Evolutionary conservation across 2,888 invertebrate species (phyloP).

Genomic region (Branchipolynoe longqiensis): DNA sequence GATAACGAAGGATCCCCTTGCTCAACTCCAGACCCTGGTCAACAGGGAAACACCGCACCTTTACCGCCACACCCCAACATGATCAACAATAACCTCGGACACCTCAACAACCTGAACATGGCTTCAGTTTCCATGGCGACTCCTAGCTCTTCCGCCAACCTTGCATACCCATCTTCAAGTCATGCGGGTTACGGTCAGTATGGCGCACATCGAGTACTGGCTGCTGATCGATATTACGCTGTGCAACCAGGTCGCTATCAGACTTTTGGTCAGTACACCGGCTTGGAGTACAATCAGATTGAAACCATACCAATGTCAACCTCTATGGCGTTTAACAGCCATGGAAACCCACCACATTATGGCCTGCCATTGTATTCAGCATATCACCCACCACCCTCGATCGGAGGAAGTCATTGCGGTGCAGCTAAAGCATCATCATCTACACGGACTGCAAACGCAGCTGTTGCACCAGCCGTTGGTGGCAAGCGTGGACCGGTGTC

Average conservation of each 20-base stretch:
- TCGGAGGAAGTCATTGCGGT: constrained; percentile 41
- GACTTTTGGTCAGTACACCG: constrained; percentile 38
- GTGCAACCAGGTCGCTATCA: background rate
- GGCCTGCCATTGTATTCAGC: constrained; percentile 21
- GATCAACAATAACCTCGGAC: constrained; percentile 22
- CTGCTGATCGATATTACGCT: background rate
- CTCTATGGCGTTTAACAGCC: constrained; percentile 24
- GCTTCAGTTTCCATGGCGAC: constrained; percentile 6
- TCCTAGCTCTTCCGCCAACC: constrained; percentile 4
- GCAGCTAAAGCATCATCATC: background rate
- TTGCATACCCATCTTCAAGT: constrained; percentile 25
- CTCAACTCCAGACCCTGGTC: constrained; percentile 17
- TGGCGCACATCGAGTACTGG: background rate
- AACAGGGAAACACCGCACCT: background rate
- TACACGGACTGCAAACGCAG: background rate
- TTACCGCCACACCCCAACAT: constrained; percentile 13
- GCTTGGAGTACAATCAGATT: constrained; percentile 26
- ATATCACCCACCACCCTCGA: background rate
- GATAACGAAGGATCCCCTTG: constrained; percentile 21
- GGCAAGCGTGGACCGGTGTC: background rate
- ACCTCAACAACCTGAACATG: constrained; percentile 53
- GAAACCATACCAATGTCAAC: constrained; percentile 21
- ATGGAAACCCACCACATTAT: constrained; percentile 37
- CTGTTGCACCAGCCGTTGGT: background rate
- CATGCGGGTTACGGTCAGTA: background rate